Evolutionary conservation across 2,888 invertebrate species (phyloP), one percentile per base, ranked within the genome.

Genomic region (Hyposoter didymator): DNA sequence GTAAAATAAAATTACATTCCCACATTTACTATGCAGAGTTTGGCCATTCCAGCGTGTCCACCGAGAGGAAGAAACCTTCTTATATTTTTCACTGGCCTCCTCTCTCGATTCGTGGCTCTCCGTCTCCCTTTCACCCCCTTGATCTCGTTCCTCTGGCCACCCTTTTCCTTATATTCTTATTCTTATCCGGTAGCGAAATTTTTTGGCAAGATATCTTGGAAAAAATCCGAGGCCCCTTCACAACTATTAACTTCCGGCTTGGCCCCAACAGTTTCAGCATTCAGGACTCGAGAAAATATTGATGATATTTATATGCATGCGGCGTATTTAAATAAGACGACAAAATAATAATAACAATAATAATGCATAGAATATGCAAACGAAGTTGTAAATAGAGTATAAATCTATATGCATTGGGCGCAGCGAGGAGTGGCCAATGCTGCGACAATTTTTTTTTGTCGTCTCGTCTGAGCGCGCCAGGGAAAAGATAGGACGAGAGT

Each of bases 221-320:
- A 76, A 82, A 76, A 64, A 64, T 32, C 19, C 43, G 73, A 55
- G 45, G 55, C 72, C 59, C 72, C 75, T 67, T 85, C 66, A 72
- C 82, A 85, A 85, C 85, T 85, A 85, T 85, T 80, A 85, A 80
- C 79, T 80, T 80, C 85, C 85, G 85, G 79, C 76, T 85, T 85
- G 82, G 85, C 85, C 75, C 49, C 49, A 49, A 14, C 22, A 59
- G 39, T 67, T 82, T 69, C 10, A 14, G 32, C 22, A 80, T 66
- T 76, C 81, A 55, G 52, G 0, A 45, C 47, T 62, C 55, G 52
- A 76, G 17, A 47, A 79, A 75, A 85, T 72, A 83, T 76, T 47
- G 78, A 72, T 67, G 82, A 80, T 73, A 83, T 82, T 85, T 82
- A 76, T 85, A 85, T 85, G 79, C 82, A 78, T 52, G 47, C 70